These are phyloP conservation scores for Stichopus chloronotus DNA, from an alignment of 35 echinoderm and acorn worm species.

Conservation along the genomic window DNA sequence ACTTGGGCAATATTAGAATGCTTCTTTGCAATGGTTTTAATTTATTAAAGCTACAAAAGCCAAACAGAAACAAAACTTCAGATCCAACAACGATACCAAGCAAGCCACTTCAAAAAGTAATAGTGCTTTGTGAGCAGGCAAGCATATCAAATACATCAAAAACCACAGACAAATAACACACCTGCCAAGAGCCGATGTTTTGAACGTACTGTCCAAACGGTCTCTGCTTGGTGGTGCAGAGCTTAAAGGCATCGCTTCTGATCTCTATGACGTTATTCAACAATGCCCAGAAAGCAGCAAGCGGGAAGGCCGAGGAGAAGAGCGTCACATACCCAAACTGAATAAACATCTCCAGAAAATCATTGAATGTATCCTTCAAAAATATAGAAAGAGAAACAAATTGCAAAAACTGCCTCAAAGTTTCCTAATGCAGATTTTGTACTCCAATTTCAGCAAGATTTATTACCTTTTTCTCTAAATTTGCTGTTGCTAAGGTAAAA, in stretches of 20 bases:
- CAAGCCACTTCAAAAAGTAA: too few relatives aligned
- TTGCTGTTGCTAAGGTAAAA: not conserved
- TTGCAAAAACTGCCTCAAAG: not conserved
- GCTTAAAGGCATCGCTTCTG: constrained; percentile 96
- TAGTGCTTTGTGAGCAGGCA: too few relatives aligned
- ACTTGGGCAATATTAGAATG: too few relatives aligned
- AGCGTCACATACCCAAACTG: constrained; percentile 99
- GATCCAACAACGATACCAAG: too few relatives aligned
- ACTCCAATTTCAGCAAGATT: not conserved
- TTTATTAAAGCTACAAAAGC: too few relatives aligned
- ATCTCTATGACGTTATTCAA: constrained; percentile 93
- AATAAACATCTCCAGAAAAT: constrained; percentile 98
- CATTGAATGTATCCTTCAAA: constrained; percentile 92
- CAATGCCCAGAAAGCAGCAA: constrained; percentile 87
- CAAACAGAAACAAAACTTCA: too few relatives aligned
- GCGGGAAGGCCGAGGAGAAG: constrained; percentile 97
- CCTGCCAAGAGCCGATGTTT: constrained; percentile 98
- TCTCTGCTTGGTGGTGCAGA: constrained; percentile 90
- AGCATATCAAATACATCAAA: too few relatives aligned
- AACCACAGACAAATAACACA: constrained; percentile 26
- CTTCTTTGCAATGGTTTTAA: too few relatives aligned
- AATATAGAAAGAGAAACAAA: not conserved
- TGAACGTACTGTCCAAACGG: constrained; percentile 93
- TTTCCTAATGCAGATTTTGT: not conserved
- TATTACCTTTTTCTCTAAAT: not conserved